phyloP scores from a whole-genome alignment of 2,888 invertebrate genomes.

The Hydroisotoma schaefferi region DNA sequence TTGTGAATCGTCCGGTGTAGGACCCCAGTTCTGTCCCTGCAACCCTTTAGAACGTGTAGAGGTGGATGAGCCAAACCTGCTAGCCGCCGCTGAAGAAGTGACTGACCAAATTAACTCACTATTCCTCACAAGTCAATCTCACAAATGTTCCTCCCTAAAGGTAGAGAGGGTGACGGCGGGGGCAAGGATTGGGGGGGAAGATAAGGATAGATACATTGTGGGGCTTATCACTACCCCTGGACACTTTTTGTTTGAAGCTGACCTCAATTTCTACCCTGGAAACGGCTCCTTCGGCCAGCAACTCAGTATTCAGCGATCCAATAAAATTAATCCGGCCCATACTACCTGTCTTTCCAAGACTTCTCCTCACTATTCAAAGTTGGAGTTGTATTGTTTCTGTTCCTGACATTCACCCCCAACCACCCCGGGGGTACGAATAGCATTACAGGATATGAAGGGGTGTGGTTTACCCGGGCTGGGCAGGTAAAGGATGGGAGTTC shows the following conservation, averaged over 20 bases:
- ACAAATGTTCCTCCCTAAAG: background rate
- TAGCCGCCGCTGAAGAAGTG: background rate
- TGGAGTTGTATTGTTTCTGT: slow-evolving; percentile 22
- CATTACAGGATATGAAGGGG: too few relatives aligned
- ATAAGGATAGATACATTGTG: slow-evolving; percentile 15
- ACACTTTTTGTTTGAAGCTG: slow-evolving; percentile 15
- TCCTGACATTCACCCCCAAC: too few relatives aligned
- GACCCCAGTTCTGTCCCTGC: background rate
- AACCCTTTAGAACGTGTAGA: background rate
- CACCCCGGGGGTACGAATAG: too few relatives aligned
- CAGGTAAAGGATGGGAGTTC: too few relatives aligned
- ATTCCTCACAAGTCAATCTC: too few relatives aligned
- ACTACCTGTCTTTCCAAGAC: slow-evolving; percentile 10
- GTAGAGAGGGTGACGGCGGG: background rate
- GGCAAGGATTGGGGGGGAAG: slow-evolving; percentile 11
- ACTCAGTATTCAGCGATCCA: background rate
- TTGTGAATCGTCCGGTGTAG: slow-evolving; percentile 1
- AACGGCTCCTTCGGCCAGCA: background rate
- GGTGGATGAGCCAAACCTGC: background rate
- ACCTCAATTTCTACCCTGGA: background rate
- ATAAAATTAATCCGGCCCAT: background rate
- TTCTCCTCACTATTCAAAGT: slow-evolving; percentile 13
- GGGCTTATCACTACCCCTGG: slow-evolving; percentile 24
- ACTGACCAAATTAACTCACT: slow-evolving; percentile 1
- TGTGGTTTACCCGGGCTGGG: too few relatives aligned